Percentiles rank a stretch among this genome's conserved stretches.
Conservation (phyloP, 2,797 vertebrate species). For the Mergus octosetaceus region DNA sequence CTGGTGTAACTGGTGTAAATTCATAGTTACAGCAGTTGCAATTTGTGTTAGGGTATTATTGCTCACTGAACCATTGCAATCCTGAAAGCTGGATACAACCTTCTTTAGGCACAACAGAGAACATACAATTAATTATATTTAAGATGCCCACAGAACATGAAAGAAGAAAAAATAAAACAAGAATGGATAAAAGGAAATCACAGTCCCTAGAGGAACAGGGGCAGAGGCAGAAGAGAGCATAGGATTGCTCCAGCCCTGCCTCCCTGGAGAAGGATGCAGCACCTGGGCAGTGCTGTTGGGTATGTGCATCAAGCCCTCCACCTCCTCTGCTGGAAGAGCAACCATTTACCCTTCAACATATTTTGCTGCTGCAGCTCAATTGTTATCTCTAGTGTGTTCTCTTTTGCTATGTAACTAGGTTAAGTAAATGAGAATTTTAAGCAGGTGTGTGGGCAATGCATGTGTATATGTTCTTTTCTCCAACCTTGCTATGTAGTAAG, state of each 20-base stretch:
- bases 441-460: accelerated
- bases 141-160: background rate
- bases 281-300: accelerated
- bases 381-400: background rate
- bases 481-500: accelerated
- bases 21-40: too few species aligned
- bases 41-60: too few species aligned
- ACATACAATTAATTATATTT: accelerated
- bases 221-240: background rate
- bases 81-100: background rate
- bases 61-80: background rate
- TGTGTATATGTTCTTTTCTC: background rate
- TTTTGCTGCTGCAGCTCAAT: background rate
- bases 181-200: background rate
- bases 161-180: background rate
- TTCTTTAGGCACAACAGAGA: background rate
- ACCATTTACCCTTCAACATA: background rate
- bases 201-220: background rate
- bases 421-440: conserved; percentile 3
- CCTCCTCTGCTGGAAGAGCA: background rate
- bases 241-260: background rate
- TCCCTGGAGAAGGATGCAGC: background rate
- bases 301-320: background rate
- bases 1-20: background rate
- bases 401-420: background rate